phyloP scores from a whole-genome alignment of 2,888 invertebrate species.

The Heliconius cydno region DNA sequence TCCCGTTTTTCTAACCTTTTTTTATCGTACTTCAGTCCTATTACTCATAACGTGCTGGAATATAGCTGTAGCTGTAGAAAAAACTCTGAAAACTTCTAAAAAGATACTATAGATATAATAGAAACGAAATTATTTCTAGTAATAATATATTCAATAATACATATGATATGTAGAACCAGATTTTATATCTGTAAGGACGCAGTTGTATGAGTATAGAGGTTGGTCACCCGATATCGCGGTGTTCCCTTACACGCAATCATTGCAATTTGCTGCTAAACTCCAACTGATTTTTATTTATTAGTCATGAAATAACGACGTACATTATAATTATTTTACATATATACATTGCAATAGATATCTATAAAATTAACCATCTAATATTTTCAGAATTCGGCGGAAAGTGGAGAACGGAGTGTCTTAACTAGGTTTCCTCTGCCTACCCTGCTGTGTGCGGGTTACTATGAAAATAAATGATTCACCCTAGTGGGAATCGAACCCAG shows the following conservation, averaged over 20 bases:
- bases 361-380: too few species aligned
- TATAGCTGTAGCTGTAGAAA: too few species aligned
- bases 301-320: neutral
- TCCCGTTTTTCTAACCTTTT: too few species aligned
- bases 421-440: too few species aligned
- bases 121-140: slow-evolving; percentile 1
- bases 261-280: slow-evolving; percentile 55
- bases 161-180: slow-evolving; percentile 43
- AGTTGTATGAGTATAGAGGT: slow-evolving; percentile 61
- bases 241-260: slow-evolving; percentile 74
- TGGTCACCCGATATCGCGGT: slow-evolving; percentile 66
- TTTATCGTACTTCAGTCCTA: too few species aligned
- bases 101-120: neutral
- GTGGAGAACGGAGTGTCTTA: too few species aligned
- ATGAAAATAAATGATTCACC: too few species aligned
- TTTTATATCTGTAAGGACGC: slow-evolving; percentile 43
- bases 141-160: slow-evolving; percentile 29
- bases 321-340: neutral
- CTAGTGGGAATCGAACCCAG: too few species aligned
- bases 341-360: neutral
- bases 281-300: slow-evolving; percentile 57
- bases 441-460: too few species aligned
- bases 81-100: too few species aligned
- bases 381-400: too few species aligned
- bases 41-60: too few species aligned